A percentile compares a stretch with the other conserved stretches of the same genome.
Conservation (phyloP, 1,140 invertebrate genomes). For the Papilio xuthus region DNA sequence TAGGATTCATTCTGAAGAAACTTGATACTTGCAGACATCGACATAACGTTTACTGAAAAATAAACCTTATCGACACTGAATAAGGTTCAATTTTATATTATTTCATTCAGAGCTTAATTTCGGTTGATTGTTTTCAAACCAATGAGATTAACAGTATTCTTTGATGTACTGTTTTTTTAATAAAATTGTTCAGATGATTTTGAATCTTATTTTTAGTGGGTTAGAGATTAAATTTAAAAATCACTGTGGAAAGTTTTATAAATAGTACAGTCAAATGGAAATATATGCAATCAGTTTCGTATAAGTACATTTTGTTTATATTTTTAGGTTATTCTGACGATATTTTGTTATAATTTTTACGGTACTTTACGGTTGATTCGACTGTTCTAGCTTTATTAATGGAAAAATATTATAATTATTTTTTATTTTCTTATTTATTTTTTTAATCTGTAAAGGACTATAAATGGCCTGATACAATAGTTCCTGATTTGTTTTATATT, state of each 20-base stretch:
- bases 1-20: constrained; percentile 43
- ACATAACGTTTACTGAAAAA: neutral
- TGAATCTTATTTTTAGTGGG: neutral
- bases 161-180: constrained; percentile 7
- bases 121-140: constrained; percentile 4
- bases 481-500: constrained; percentile 35
- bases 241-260: neutral
- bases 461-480: constrained; percentile 36
- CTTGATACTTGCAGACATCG: neutral
- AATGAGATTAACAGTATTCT: neutral
- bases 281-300: neutral
- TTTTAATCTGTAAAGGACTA: constrained; percentile 28
- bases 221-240: neutral
- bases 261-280: constrained; percentile 12
- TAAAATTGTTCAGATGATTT: constrained; percentile 21
- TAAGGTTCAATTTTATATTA: constrained; percentile 18
- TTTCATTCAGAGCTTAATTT: neutral
- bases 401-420: constrained; percentile 31
- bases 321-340: constrained; percentile 6
- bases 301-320: constrained; percentile 27
- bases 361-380: constrained; percentile 8
- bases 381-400: constrained; percentile 33
- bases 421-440: constrained; percentile 36
- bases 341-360: constrained; percentile 34
- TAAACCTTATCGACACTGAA: constrained; percentile 14